Evolutionary conservation across 2,888 invertebrate genomes (phyloP).

Genomic region (Bursaphelenchus okinawaensis): DNA sequence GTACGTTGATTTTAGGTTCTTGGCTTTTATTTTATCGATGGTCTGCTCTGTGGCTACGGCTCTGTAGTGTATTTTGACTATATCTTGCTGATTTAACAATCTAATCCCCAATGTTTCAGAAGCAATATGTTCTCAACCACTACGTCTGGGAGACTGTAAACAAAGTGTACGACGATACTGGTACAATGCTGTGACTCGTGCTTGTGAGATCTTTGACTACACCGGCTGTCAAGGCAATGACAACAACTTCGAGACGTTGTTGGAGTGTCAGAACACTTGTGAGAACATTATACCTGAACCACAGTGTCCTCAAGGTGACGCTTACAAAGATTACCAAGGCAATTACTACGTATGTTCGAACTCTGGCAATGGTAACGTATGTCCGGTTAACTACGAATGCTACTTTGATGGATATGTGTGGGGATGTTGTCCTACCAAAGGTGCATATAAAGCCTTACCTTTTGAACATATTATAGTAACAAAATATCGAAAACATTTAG

Average conservation of each 20-base stretch:
- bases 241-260: conserved; percentile 53
- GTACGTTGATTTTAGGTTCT: conserved; percentile 27
- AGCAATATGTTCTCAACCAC: conserved; percentile 57
- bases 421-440: conserved; percentile 57
- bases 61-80: neutral
- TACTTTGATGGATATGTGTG: conserved; percentile 54
- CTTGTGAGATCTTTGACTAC: conserved; percentile 56
- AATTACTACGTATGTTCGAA: conserved; percentile 55
- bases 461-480: no score
- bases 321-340: conserved; percentile 57
- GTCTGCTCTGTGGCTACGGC: neutral
- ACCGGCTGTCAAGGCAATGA: conserved; percentile 52
- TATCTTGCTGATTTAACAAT: conserved; percentile 8
- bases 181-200: conserved; percentile 55
- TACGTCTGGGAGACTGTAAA: conserved; percentile 56
- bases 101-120: conserved; percentile 33
- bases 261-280: conserved; percentile 56
- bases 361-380: conserved; percentile 41
- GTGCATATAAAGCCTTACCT: conserved; percentile 26
- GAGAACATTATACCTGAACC: conserved; percentile 56
- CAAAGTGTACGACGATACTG: conserved; percentile 50
- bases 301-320: conserved; percentile 57
- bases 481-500: no score
- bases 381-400: conserved; percentile 50
- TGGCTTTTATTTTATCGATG: neutral